Conservation (phyloP, 2,113 vertebrate species). For the Raja brachyura region DNA sequence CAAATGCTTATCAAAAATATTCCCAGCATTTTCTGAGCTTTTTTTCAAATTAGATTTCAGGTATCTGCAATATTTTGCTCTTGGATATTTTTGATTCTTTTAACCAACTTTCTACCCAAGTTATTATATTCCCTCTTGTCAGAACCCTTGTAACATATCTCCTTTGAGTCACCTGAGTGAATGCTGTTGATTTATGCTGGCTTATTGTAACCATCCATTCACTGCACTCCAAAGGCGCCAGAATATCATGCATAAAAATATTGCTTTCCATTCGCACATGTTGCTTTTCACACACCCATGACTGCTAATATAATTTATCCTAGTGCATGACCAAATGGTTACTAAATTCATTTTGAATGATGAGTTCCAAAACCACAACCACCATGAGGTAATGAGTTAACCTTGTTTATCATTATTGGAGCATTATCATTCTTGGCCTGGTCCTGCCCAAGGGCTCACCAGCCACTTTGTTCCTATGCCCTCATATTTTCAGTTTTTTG, state of each 20-base stretch:
- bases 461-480: too few relatives aligned
- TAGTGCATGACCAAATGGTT: neutral
- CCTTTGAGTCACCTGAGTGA: neutral
- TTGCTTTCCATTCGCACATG: too few relatives aligned
- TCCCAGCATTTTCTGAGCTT: too few relatives aligned
- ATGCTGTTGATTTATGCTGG: neutral
- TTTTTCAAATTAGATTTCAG: too few relatives aligned
- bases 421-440: too few relatives aligned
- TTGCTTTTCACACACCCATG: neutral
- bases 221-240: neutral
- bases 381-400: neutral
- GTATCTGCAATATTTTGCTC: too few relatives aligned
- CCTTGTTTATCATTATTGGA: neutral
- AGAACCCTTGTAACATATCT: neutral
- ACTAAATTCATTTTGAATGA: neutral
- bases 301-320: neutral
- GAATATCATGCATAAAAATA: too few relatives aligned
- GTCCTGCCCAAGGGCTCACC: too few relatives aligned
- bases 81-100: neutral
- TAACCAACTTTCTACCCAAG: neutral
- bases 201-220: neutral
- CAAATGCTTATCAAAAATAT: too few relatives aligned
- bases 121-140: neutral
- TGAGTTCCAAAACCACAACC: neutral
- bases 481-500: too few relatives aligned